These are phyloP conservation scores for Pangasius larnaudii DNA, from an alignment of 2,797 vertebrate genomes.

Conservation along the genomic window DNA sequence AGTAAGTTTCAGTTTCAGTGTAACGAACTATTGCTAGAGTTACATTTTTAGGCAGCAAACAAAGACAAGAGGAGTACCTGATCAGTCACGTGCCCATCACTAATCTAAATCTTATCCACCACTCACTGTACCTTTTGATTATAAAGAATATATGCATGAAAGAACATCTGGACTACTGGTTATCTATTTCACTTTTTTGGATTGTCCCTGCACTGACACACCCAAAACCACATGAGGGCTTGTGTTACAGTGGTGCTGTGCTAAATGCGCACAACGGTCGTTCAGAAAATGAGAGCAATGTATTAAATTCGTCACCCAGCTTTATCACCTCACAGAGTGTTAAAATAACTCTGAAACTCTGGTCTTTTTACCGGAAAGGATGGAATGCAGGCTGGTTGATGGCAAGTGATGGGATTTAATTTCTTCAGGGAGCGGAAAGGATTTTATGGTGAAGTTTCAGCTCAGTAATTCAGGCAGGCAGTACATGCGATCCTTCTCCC, in stretches of 20 bases:
- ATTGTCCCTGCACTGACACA: neutral
- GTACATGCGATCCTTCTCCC: slow-evolving; percentile 28
- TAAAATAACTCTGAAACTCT: slow-evolving; percentile 23
- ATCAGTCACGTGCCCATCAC: neutral
- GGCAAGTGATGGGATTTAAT: slow-evolving; percentile 33
- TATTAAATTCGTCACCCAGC: slow-evolving; percentile 5
- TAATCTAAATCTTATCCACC: neutral
- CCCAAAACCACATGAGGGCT: neutral
- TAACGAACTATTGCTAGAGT: neutral
- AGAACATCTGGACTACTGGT: neutral
- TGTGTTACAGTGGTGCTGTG: neutral
- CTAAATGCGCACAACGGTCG: neutral
- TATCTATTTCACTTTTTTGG: neutral
- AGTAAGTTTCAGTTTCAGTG: neutral
- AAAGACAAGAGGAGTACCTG: neutral
- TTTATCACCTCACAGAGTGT: neutral
- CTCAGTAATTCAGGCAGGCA: slow-evolving; percentile 50
- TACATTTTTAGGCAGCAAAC: neutral
- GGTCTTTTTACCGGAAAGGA: neutral
- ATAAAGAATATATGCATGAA: neutral
- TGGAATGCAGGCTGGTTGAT: slow-evolving; percentile 5
- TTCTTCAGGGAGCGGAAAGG: slow-evolving; percentile 38
- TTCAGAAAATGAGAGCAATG: neutral
- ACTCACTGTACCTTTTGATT: neutral
- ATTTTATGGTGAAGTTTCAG: slow-evolving; percentile 38